Evolutionary conservation across 2,888 invertebrate species (phyloP).

Genomic region (Drosophila meridionalis): DNA sequence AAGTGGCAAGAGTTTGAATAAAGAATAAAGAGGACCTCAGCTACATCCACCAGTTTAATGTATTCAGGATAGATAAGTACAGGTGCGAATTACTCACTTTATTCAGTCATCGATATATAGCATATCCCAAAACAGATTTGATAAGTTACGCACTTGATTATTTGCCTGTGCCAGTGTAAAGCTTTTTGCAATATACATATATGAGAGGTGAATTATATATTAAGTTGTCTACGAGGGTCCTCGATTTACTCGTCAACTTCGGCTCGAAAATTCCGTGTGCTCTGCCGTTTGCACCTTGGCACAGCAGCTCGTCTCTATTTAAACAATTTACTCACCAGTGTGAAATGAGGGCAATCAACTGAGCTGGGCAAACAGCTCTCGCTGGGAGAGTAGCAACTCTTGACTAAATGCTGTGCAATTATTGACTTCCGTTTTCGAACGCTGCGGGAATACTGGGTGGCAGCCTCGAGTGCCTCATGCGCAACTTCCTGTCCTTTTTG

Average conservation of each 20-base stretch:
- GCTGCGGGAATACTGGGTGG: conserved; percentile 6
- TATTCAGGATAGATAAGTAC: neutral
- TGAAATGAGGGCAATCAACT: conserved; percentile 7
- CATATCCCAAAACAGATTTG: neutral
- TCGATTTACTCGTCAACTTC: neutral
- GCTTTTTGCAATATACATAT: neutral
- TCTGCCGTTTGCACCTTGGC: neutral
- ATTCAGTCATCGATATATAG: neutral
- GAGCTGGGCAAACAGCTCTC: conserved; percentile 47
- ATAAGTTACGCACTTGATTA: neutral
- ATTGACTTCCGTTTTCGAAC: conserved; percentile 56
- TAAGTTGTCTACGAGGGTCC: too few species aligned
- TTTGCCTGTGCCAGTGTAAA: neutral
- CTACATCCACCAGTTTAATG: neutral
- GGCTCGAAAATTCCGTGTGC: neutral
- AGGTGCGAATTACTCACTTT: neutral
- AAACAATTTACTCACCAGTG: neutral
- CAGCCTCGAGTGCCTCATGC: conserved; percentile 40
- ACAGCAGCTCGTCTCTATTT: neutral
- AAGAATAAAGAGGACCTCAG: neutral
- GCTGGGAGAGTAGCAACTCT: conserved; percentile 30
- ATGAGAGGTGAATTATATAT: neutral
- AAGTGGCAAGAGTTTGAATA: neutral
- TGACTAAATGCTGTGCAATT: conserved; percentile 59
- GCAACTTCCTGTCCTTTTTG: conserved; percentile 50